Evolutionary conservation across 92 coral and sea anemone genomes (phyloP), one percentile per base, ranked within the genome.

Genomic region (Ricordea florida): DNA sequence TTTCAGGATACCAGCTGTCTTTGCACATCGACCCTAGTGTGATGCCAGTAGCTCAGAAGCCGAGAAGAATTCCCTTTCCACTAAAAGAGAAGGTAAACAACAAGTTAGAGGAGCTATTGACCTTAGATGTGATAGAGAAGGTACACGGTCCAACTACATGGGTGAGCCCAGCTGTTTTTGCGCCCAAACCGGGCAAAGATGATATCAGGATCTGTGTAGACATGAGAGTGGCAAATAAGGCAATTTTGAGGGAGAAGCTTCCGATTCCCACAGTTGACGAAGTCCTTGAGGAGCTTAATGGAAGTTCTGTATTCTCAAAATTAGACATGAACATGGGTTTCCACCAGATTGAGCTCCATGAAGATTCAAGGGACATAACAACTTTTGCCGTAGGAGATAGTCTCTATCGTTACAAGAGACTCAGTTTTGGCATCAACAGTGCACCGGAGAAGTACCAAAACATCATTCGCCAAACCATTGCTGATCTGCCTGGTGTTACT

Each of bases 231-330:
- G 66, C 66, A 0, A 56, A 72, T 45, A 27, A 27, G 38, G 56
- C 79, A 24, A 71, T 71, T 14, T 28, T 17, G 44, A 72, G 78
- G 21, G 76, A 48, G 42, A 66, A 66, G n/a, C n/a, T n/a, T n/a
- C n/a, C n/a, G n/a, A n/a, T n/a, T n/a, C n/a, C n/a, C n/a, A n/a
- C n/a, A n/a, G n/a, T n/a, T n/a, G n/a, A n/a, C n/a, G n/a, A n/a
- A n/a, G n/a, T n/a, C n/a, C n/a, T n/a, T n/a, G n/a, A n/a, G n/a
- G n/a, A n/a, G n/a, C n/a, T n/a, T n/a, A n/a, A n/a, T n/a, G n/a
- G n/a, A n/a, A n/a, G n/a, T n/a, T n/a, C n/a, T n/a, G n/a, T n/a
- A n/a, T n/a, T n/a, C n/a, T n/a, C n/a, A n/a, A n/a, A n/a, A n/a
- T n/a, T n/a, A n/a, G n/a, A n/a, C n/a, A n/a, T n/a, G n/a, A n/a